These are phyloP conservation scores for Anoplopoma fimbria DNA, from an alignment of 2,113 vertebrate genomes.

Conservation along the genomic window DNA sequence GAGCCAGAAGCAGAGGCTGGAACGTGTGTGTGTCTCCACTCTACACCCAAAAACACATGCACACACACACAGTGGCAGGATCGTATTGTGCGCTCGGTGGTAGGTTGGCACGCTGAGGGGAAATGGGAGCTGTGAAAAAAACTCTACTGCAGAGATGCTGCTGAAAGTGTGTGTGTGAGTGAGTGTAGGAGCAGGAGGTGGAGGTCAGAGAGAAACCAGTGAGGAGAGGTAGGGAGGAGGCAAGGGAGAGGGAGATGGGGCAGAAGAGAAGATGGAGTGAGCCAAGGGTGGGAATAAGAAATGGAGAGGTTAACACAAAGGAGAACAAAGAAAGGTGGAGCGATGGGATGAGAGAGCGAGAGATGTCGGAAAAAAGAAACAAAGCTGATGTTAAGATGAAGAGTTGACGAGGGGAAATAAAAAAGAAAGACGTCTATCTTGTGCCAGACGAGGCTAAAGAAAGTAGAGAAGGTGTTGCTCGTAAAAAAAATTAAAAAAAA, in stretches of 20 bases:
- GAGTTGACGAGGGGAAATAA: slow-evolving; percentile 29
- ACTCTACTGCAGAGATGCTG: slow-evolving; percentile 65
- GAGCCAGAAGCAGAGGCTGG: slow-evolving; percentile 64
- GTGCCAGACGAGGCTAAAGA: slow-evolving; percentile 43
- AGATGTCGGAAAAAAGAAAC: slow-evolving; percentile 22
- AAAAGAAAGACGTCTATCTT: slow-evolving; percentile 25
- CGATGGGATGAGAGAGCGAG: neutral
- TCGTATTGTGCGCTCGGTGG: slow-evolving; percentile 56
- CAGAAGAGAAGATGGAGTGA: neutral
- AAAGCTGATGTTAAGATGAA: slow-evolving; percentile 20
- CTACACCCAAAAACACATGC: slow-evolving; percentile 16
- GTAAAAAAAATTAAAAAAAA: slow-evolving; percentile 42
- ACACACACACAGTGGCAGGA: slow-evolving; percentile 52
- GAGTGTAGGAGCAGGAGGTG: slow-evolving; percentile 23
- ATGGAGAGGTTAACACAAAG: neutral
- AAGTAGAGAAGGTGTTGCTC: slow-evolving; percentile 72
- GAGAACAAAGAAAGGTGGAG: neutral
- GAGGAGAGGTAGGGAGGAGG: slow-evolving; percentile 1
- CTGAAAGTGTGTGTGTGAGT: slow-evolving; percentile 46
- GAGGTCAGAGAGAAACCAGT: slow-evolving; percentile 29
- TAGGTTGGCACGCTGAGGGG: slow-evolving; percentile 64
- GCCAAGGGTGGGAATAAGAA: slow-evolving; percentile 20
- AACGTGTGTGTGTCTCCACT: slow-evolving; percentile 27
- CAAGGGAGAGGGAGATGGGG: neutral
- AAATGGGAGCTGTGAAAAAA: slow-evolving; percentile 78